Percentiles rank a stretch among this genome's conserved stretches.
Evolutionary conservation across 2,113 vertebrate genomes (phyloP).

Genomic region (Eleginops maclovinus): DNA sequence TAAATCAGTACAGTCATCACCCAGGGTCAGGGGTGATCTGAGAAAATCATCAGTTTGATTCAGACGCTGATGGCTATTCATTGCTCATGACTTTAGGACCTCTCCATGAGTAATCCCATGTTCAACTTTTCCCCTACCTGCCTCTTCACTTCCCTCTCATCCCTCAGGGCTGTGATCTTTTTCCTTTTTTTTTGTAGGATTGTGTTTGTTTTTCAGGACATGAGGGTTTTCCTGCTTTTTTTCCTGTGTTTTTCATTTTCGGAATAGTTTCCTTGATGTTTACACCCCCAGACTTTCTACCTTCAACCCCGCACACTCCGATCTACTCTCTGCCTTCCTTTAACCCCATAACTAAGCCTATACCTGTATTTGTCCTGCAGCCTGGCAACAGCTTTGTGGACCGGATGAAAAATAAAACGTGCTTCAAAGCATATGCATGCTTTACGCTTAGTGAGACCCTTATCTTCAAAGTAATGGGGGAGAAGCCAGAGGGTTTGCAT

Average conservation of each 20-base stretch:
- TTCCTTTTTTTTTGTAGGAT: slow-evolving; percentile 23
- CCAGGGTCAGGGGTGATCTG: neutral
- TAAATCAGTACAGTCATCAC: slow-evolving; percentile 11
- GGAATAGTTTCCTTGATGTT: slow-evolving; percentile 39
- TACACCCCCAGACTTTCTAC: slow-evolving; percentile 16
- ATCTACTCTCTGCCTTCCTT: slow-evolving; percentile 18
- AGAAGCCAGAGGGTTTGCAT: neutral
- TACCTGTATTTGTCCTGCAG: slow-evolving; percentile 72
- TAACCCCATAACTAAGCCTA: slow-evolving; percentile 49
- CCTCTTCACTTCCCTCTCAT: neutral
- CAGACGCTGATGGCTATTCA: too few species aligned
- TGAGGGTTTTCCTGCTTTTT: slow-evolving; percentile 48
- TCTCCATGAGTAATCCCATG: too few species aligned
- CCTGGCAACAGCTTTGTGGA: slow-evolving; percentile 75
- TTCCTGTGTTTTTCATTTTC: slow-evolving; percentile 38
- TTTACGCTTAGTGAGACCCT: slow-evolving; percentile 56
- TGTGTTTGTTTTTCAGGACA: slow-evolving; percentile 55
- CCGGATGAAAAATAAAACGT: slow-evolving; percentile 65
- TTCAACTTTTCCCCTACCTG: neutral
- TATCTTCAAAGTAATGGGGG: slow-evolving; percentile 56
- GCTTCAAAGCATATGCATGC: slow-evolving; percentile 57
- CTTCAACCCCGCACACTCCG: neutral
- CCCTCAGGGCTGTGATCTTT: neutral
- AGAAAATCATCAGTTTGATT: slow-evolving; percentile 6
- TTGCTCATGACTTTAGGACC: too few species aligned